Evolutionary conservation across 2,113 vertebrate genomes (phyloP).

Genomic region (Aegithalos caudatus): DNA sequence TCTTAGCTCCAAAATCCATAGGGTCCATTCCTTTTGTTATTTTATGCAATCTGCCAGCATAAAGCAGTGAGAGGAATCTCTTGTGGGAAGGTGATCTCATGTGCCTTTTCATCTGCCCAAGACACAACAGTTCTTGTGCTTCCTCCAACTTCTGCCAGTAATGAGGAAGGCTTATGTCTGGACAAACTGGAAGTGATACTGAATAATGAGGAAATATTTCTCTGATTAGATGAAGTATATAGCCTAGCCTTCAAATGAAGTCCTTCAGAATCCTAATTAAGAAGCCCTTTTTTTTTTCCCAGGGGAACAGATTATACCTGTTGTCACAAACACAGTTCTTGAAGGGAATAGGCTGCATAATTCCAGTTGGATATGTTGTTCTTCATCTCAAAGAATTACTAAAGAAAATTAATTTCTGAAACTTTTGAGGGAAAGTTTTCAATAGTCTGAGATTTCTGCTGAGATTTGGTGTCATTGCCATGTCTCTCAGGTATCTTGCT

Average conservation of each 20-base stretch:
- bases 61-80: neutral
- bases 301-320: neutral
- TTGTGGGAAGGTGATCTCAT: neutral
- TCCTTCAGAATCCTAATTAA: neutral
- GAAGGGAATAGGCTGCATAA: neutral
- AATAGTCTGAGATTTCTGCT: neutral
- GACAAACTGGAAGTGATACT: neutral
- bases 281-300: neutral
- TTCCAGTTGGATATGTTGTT: neutral
- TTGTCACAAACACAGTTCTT: neutral
- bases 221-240: neutral
- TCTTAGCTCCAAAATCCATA: neutral
- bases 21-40: neutral
- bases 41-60: neutral
- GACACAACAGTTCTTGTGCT: neutral
- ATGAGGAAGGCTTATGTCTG: neutral
- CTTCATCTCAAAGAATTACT: neutral
- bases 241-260: neutral
- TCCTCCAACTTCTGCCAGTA: neutral
- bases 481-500: neutral
- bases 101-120: neutral
- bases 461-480: neutral
- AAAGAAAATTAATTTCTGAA: neutral
- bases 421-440: neutral
- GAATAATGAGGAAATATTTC: neutral